Percentiles rank a stretch among this genome's conserved stretches.
Conservation (phyloP, 1,140 invertebrate genomes). For the Drosophila nikananu region DNA sequence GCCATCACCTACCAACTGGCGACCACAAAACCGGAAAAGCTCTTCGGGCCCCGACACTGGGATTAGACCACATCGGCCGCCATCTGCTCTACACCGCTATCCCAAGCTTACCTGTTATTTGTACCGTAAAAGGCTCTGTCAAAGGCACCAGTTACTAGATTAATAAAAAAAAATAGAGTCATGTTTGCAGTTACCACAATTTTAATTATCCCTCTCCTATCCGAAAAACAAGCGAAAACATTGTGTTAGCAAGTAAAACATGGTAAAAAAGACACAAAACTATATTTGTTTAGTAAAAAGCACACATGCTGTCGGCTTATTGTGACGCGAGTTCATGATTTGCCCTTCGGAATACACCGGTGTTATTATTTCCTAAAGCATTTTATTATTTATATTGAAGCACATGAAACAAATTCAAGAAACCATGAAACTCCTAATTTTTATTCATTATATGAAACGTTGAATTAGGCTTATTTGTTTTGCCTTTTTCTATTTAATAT, state of each 20-base stretch:
- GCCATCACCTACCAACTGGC: slow-evolving; percentile 1
- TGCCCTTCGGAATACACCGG: background rate
- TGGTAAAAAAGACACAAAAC: background rate
- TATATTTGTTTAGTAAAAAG: too few relatives aligned
- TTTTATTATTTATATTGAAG: too few relatives aligned
- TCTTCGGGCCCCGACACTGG: slow-evolving; percentile 22
- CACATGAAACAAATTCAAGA: too few relatives aligned
- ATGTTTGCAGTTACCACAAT: background rate
- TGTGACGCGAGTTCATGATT: too few relatives aligned
- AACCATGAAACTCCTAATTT: background rate
- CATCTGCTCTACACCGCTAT: slow-evolving; percentile 10
- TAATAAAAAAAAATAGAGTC: slow-evolving; percentile 5
- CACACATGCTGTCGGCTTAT: background rate
- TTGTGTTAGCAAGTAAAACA: slow-evolving; percentile 1
- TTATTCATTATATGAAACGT: background rate
- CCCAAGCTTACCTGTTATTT: slow-evolving; percentile 45
- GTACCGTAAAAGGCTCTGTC: slow-evolving; percentile 62
- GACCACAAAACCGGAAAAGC: slow-evolving; percentile 63
- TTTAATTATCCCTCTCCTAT: background rate
- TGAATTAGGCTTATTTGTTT: background rate
- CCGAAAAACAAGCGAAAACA: background rate
- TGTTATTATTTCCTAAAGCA: too few relatives aligned
- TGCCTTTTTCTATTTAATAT: background rate
- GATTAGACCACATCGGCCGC: slow-evolving; percentile 32
- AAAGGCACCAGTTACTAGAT: slow-evolving; percentile 40